Evolutionary conservation across 2,797 vertebrate species (phyloP), one percentile per base, ranked within the genome.

Genomic region (Scomberomorus guttatus): DNA sequence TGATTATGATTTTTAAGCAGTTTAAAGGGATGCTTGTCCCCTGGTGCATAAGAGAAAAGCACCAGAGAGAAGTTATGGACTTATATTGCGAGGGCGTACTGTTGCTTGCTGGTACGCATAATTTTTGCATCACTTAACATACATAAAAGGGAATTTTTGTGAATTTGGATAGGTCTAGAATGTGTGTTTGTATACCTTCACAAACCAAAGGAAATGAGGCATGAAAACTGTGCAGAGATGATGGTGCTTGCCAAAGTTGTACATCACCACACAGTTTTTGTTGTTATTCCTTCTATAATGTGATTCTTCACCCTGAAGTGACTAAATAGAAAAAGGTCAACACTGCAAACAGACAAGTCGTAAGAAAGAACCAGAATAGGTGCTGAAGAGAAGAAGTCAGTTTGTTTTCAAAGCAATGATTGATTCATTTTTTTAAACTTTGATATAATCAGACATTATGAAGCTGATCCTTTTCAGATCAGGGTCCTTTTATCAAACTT

Each of bases 121-220:
- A 74, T 68, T 72, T 86, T 82, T 87, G 81, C 85, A 89, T 85
- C 64, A 71, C 79, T 87, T 85, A 82, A 73, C 83, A 84, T 82
- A 68, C 22, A 55, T 64, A 29, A 70, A 63, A 83, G 61, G 46
- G 20, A 20, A 51, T 8, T 67, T 62, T 59, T 72, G 46, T 27
- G 61, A 25, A 60, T 77, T 69, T 60, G 44, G 39, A 68, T 46
- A 56, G 29, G 55, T 72, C 63, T 61, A 17, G 6, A 7, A 8
- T 75, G 67, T 75, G 72, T 59, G 58, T 20, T 1, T 60, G 50
- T 14, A 27, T 62, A 55, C 59, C 72, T 66, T 57, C 37, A 9
- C 42, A 13, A 55, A 74, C 64, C 37, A 52, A 64, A 79, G n/a
- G n/a, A n/a, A n/a, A n/a, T n/a, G n/a, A n/a, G 71, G 61, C 73